phyloP scores from a whole-genome alignment of 2,797 vertebrate genomes.

The Sebastes hubbsi region DNA sequence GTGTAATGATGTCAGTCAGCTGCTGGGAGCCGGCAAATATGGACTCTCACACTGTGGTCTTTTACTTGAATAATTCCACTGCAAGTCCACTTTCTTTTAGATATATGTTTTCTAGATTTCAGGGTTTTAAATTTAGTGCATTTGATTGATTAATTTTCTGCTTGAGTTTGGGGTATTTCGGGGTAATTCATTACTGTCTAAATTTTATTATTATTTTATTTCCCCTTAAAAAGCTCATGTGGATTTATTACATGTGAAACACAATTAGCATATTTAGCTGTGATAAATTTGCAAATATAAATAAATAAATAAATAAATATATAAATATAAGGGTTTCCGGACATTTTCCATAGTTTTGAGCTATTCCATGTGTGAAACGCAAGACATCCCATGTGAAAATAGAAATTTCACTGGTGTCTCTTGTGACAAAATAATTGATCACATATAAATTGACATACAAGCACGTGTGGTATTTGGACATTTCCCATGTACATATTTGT shows the following conservation, averaged over 20 bases:
- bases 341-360: neutral
- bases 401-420: neutral
- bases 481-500: neutral
- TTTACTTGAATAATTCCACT: neutral
- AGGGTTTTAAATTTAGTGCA: neutral
- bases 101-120: neutral
- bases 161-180: neutral
- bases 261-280: neutral
- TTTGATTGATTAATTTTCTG: neutral
- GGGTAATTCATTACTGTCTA: neutral
- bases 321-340: neutral
- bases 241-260: neutral
- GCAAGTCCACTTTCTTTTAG: neutral
- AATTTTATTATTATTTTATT: neutral
- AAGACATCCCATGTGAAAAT: neutral
- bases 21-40: neutral
- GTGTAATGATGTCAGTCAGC: slow-evolving; percentile 7
- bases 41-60: neutral
- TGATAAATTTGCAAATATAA: neutral
- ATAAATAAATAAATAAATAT: too few species aligned
- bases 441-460: neutral
- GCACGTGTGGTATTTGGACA: neutral
- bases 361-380: neutral
- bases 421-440: neutral
- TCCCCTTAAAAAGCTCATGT: neutral